Evolutionary conservation across 2,113 vertebrate species (phyloP), one percentile per base, ranked within the genome.

Genomic region (Morone saxatilis): DNA sequence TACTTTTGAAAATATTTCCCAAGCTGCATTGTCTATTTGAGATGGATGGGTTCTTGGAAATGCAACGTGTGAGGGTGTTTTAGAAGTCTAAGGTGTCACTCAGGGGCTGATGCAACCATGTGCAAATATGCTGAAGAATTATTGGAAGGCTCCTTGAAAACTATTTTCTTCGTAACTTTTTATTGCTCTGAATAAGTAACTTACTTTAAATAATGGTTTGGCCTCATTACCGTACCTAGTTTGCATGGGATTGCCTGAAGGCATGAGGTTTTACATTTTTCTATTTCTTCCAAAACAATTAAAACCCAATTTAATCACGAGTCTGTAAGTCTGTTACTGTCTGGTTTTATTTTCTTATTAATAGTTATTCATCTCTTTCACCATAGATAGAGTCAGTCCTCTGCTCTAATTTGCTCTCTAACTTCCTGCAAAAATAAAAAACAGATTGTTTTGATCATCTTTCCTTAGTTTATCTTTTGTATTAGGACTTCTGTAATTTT

Each of bases 51-150:
- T 78, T 80, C 71, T 61, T 48, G 36, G 78, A 81, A 83, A 71
- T 68, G 31, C 43, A 73, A 5, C 63, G 63, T 8, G 38, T 69
- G 69, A 38, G 19, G 74, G 63, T 48, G 48, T 80, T 77, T 71
- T 45, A 56, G 53, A 88, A 86, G 63, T 76, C 71, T 84, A 59
- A 61, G 45, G 56, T 89, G 92, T 83, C 65, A 85, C 85, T 84
- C 83, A 85, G 54, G 31, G 75, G 59, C 78, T 93, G 91, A 93
- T 85, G 91, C 78, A 93, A 91, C 78, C 65, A 62, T 79, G 61
- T 90, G 89, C 76, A 90, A 90, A 92, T 66, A 65, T 76, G 57
- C n/a, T 67, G 78, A 85, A 66, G 48, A 86, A 71, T 81, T 82
- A 84, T 71, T 65, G 71, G 69, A 86, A 60, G 71, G 59, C 51